A percentile compares a stretch with the other conserved stretches of the same genome.
Evolutionary conservation across 64 coral and sea anemone genomes (phyloP).

Genomic region (Trachythela sp.): DNA sequence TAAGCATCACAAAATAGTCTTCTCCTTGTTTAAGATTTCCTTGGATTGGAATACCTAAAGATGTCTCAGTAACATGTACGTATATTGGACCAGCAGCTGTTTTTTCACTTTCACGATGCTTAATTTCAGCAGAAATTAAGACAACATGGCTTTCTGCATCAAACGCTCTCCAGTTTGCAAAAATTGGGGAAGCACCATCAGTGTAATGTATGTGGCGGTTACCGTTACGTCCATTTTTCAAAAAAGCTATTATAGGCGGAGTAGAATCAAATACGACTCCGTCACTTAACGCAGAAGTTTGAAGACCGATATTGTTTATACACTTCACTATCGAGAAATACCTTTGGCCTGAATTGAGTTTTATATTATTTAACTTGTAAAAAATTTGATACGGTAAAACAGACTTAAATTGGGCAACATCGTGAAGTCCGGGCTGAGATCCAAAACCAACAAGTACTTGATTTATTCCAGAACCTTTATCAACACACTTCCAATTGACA

Average conservation of each 20-base stretch:
- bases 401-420: constrained; percentile 51
- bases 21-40: constrained; percentile 29
- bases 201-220: not conserved
- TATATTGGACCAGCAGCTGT: too few relatives aligned
- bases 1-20: constrained; percentile 66
- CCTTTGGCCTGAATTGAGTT: constrained; percentile 51
- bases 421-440: constrained; percentile 62
- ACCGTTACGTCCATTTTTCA: constrained; percentile 50
- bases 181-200: not conserved
- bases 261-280: constrained; percentile 65
- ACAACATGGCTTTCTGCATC: too few relatives aligned
- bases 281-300: constrained; percentile 48
- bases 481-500: constrained; percentile 61
- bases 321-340: constrained; percentile 85
- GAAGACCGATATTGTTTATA: constrained; percentile 74
- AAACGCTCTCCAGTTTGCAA: constrained; percentile 42
- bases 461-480: constrained; percentile 54
- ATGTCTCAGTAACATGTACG: too few relatives aligned
- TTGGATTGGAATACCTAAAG: too few relatives aligned
- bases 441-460: constrained; percentile 70
- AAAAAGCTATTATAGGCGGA: constrained; percentile 36
- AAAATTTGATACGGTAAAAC: constrained; percentile 39
- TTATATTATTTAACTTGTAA: not conserved
- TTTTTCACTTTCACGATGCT: too few relatives aligned
- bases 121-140: too few relatives aligned